phyloP scores from a whole-genome alignment of 2,113 vertebrate species.

The Alectura lathami region DNA sequence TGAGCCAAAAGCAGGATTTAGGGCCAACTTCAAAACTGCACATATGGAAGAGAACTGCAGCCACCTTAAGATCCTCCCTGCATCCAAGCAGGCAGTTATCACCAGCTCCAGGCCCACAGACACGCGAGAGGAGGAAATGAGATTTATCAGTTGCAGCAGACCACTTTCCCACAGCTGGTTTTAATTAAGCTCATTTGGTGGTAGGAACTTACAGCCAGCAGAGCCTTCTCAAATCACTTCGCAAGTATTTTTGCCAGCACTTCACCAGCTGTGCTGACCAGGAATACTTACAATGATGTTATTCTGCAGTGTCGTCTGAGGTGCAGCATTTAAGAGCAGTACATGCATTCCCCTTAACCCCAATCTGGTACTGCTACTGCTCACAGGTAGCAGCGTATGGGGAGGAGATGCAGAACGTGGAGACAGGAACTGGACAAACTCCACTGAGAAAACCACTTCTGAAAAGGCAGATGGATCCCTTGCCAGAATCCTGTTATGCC shows the following conservation, averaged over 20 bases:
- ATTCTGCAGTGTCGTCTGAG: neutral
- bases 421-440: neutral
- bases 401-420: neutral
- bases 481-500: neutral
- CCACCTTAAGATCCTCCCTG: constrained; percentile 7
- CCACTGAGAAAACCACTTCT: neutral
- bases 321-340: neutral
- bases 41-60: constrained; percentile 38
- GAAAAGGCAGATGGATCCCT: neutral
- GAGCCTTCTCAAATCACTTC: neutral
- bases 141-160: constrained; percentile 21
- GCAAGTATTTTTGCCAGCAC: neutral
- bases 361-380: neutral
- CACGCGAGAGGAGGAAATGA: constrained; percentile 26
- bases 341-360: neutral
- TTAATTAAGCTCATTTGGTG: constrained; percentile 34
- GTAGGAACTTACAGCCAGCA: constrained; percentile 11
- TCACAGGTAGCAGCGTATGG: neutral
- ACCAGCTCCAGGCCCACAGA: constrained; percentile 3
- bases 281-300: neutral
- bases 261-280: constrained; percentile 30
- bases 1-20: constrained; percentile 1
- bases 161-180: constrained; percentile 31
- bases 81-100: constrained; percentile 9
- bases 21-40: constrained; percentile 50